Evolutionary conservation across 1,140 invertebrate species (phyloP).

Genomic region (Leptopilina boulardi): DNA sequence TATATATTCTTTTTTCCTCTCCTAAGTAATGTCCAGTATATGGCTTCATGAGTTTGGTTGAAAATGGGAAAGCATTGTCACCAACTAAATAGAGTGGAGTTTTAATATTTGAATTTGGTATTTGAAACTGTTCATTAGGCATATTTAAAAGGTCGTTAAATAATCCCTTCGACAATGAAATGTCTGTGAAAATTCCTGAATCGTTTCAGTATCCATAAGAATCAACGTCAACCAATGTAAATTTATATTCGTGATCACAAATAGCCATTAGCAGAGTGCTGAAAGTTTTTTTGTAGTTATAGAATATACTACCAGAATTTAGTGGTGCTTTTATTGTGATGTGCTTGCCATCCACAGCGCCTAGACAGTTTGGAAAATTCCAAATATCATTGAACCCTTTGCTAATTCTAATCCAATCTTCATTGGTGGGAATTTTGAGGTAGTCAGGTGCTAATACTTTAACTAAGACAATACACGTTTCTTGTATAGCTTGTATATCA

Average conservation of each 20-base stretch:
- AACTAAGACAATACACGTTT: constrained; percentile 26
- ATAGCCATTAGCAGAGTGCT: constrained; percentile 54
- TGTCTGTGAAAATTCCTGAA: constrained; percentile 52
- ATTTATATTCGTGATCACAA: constrained; percentile 53
- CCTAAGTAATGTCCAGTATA: too few species aligned
- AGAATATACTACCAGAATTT: constrained; percentile 51
- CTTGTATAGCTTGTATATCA: constrained; percentile 24
- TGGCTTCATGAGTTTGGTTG: constrained; percentile 69
- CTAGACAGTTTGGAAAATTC: constrained; percentile 68
- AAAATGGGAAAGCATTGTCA: constrained; percentile 73
- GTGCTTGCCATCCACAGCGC: constrained; percentile 49
- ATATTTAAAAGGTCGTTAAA: background rate
- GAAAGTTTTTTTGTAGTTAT: constrained; percentile 56
- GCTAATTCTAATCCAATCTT: constrained; percentile 63
- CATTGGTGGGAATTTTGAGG: constrained; percentile 36
- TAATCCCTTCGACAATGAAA: constrained; percentile 11
- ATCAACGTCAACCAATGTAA: constrained; percentile 67
- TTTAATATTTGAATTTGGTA: background rate
- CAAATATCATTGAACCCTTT: constrained; percentile 58
- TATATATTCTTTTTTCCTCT: too few species aligned
- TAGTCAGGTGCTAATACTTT: constrained; percentile 30
- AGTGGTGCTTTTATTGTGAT: constrained; percentile 45
- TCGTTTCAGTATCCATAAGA: constrained; percentile 60
- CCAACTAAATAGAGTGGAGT: constrained; percentile 65
- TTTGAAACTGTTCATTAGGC: background rate